A percentile compares a stretch with the other conserved stretches of the same genome.
Evolutionary conservation across 2,797 vertebrate species (phyloP).

Genomic region (Fundulus diaphanus): DNA sequence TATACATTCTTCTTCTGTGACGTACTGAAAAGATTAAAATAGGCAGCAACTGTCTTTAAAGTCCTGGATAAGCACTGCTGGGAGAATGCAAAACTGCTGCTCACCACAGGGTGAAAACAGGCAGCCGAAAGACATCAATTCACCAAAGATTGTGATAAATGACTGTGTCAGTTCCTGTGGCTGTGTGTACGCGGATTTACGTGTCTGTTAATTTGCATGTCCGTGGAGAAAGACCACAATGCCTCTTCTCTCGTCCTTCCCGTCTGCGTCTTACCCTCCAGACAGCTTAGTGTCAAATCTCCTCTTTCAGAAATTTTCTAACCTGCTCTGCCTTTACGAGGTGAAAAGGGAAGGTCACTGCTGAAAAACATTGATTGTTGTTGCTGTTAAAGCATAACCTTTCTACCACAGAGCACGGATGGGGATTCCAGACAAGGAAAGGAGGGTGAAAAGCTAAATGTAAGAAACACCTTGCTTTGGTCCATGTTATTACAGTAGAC

Average conservation of each 20-base stretch:
- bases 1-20: background rate
- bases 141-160: conserved; percentile 68
- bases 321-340: conserved; percentile 44
- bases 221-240: conserved; percentile 37
- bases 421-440: conserved; percentile 14
- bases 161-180: conserved; percentile 57
- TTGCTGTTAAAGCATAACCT: conserved; percentile 47
- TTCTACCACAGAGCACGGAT: conserved; percentile 17
- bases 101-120: conserved; percentile 54
- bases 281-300: conserved; percentile 67
- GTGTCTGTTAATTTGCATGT: conserved; percentile 57
- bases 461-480: conserved; percentile 31
- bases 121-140: conserved; percentile 62
- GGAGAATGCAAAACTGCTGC: conserved; percentile 45
- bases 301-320: conserved; percentile 48
- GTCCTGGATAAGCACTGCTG: conserved; percentile 26
- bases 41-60: conserved; percentile 40
- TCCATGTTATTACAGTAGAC: background rate
- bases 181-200: conserved; percentile 24
- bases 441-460: conserved; percentile 27
- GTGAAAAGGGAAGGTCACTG: conserved; percentile 61
- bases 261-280: conserved; percentile 65
- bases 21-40: conserved; percentile 17
- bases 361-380: conserved; percentile 41
- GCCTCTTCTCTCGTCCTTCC: conserved; percentile 11